Base-by-base conservation (phyloP, 2,797 vertebrate genomes). In the Muscicapa striata region DNA sequence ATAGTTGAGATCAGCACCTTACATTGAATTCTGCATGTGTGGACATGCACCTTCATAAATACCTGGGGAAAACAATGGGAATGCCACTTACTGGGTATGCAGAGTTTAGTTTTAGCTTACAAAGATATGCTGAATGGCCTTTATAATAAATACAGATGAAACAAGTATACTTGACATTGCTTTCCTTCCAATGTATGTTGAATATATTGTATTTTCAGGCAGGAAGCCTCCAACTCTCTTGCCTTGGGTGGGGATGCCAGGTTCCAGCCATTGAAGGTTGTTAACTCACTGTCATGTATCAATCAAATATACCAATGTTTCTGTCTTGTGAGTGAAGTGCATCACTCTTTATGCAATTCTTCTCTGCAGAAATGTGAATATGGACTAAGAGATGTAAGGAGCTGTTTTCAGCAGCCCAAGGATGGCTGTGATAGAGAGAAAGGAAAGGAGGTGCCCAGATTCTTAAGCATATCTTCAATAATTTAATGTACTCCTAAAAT, bases 371-470 rank as follows among this genome's bases (percentile, higher is more conserved):
- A 91, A 77, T 17, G 32, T 11, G 16, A 8, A 11, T 48, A 13
- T 6, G 26, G 14, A 19, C 43, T 38, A 45, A 29, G 32, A 86
- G 69, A 57, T 5, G 3, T 10, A 38, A 63, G 14, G 34, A 21
- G 13, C 8, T 57, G 11, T 1, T 58, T 84, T 73, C 0, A 0
- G 22, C 46, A 43, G n/a, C 19, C 36, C 15, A 26, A n/a, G 32
- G 10, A 58, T 10, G 5, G 13, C 24, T 84, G 10, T 29, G 8
- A 13, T 41, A 26, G 22, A 57, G 30, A 54, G 15, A 52, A 84
- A 57, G 9, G 9, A 81, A 87, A 15, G 30, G 11, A 63, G 14
- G 10, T 40, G 16, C 21, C 27, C 24, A 49, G 10, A 24, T 78
- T 84, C 19, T 29, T 70, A 55, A 46, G 34, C 26, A 15, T 46